Base-by-base conservation (phyloP, 2,113 vertebrate species). In the Boleophthalmus pectinirostris region DNA sequence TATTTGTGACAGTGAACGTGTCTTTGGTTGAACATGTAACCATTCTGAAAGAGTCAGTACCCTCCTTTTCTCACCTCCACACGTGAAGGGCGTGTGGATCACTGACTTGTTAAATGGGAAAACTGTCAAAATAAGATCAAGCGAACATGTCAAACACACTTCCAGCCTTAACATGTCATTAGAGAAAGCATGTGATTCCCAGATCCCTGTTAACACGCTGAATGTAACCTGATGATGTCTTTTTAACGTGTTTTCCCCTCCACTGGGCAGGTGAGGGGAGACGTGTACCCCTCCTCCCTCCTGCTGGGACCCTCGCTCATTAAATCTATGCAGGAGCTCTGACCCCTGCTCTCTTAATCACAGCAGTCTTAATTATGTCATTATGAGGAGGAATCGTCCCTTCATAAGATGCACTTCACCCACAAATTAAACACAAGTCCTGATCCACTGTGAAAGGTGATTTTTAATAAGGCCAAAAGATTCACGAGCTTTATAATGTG, bases 261-360 rank as follows among this genome's bases (percentile, higher is more conserved):
- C 61, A 12, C 35, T 60, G 65, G 68, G 74, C 33, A 71, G 73
- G 75, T 85, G 69, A 79, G 85, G 85, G 83, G 83, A 87, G 83
- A 80, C 66, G 69, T 69, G 69, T 20, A n/a, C 72, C 60, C 76
- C 80, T 3, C 38, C 38, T 43, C 8, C 38, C 38, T 91, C 84
- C 70, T 86, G 72, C 77, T 84, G 74, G 60, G 73, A 85, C 70
- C 69, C 29, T 74, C 81, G 78, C 80, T 88, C 75, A 83, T 88
- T 89, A 84, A 78, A 74, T 75, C 58, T 82, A 73, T 85, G 80
- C 69, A 77, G 73, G 76, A 74, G 87, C 85, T 77, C 84, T 88
- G 84, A 87, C 88, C 86, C 84, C 77, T 83, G 82, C 76, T 73
- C 73, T 75, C 71, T 92, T 85, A 91, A 92, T 90, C 84, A 88